Evolutionary conservation across 2,888 invertebrate species (phyloP), one percentile per base, ranked within the genome.

Genomic region (Vanessa cardui): DNA sequence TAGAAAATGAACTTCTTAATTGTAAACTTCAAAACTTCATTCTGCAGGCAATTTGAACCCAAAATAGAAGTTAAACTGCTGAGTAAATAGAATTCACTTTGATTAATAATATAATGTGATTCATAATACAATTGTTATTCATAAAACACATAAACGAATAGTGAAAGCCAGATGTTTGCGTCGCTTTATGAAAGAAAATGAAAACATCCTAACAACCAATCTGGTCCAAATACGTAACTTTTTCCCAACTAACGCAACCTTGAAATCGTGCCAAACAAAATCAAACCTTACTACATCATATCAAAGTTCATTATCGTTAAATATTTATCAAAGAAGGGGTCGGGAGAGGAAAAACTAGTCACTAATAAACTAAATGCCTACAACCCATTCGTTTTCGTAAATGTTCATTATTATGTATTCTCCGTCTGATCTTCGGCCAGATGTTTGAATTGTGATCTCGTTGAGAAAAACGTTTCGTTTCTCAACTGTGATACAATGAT

Each of bases 321-420:
- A 59, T 16, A 39, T 3, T 7, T 61, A 47, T 49, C 20, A 59
- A 31, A 54, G 12, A 49, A 44, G 63, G 45, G 60, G 63, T 56
- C 31, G 59, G 45, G 58, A 63, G 47, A 39, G 62, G 39, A 39
- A 39, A 69, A 60, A 64, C 59, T 58, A 59, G 45, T 60, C 62
- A 67, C 65, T 67, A 70, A 73, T 70, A 71, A 74, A 73, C 68
- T 72, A 73, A 75, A 73, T 72, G 62, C 46, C 68, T 67, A 61
- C 66, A 64, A 63, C 52, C 73, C 65, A 61, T 70, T 75, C 73
- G 73, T 71, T 73, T 75, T 73, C 66, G 70, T 67, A 68, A 74
- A 70, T 68, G 72, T 72, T 75, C 72, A 76, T 76, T 76, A 74
- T 75, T 72, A 74, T 73, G 71, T 76, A 77, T 77, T 76, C 73